Evolutionary conservation across 2,797 vertebrate species (phyloP), one percentile per base, ranked within the genome.

Genomic region (Molothrus aeneus): DNA sequence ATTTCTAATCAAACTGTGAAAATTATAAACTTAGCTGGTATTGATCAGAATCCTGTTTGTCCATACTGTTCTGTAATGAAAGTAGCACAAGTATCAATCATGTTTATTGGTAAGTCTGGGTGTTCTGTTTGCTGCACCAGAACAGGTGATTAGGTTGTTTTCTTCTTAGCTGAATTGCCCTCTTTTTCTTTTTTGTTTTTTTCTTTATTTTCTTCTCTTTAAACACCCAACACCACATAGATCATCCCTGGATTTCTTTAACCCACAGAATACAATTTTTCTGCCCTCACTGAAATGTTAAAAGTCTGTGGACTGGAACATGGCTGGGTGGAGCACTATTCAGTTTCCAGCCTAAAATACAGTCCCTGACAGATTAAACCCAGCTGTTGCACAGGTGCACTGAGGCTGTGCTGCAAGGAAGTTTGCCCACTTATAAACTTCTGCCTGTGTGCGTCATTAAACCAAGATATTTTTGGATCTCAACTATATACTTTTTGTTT

Each of bases 371-470:
- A 94, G 89, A 97, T 95, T 78, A 84, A 95, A 93, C 50, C 64
- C 96, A 96, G 96, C 87, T 96, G 94, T 53, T 70, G 83, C 94
- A 95, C 97, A 97, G 97, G 97, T 97, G 97, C 94, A 96, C 61
- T 65, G 64, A 45, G 89, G 87, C 88, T 88, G 42, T 61, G 65
- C 51, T 82, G 81, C 42, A 51, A 64, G 75, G 54, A 86, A 60
- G 38, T 89, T 94, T 75, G 79, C 63, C 87, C 93, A 84, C 80
- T 96, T 87, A 79, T 15, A 92, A 95, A 95, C 87, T 72, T 87
- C 78, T 92, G 93, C 63, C 78, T 77, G 10, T 86, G 47, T 96
- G 92, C 31, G 9, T 96, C 96, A 96, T 94, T 95, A 92, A 82
- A 91, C 87, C 61, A 68, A 83, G 88, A 84, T 93, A 95, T 94